Base-by-base conservation (phyloP, 2,888 invertebrate species). In the Polyommatus icarus region DNA sequence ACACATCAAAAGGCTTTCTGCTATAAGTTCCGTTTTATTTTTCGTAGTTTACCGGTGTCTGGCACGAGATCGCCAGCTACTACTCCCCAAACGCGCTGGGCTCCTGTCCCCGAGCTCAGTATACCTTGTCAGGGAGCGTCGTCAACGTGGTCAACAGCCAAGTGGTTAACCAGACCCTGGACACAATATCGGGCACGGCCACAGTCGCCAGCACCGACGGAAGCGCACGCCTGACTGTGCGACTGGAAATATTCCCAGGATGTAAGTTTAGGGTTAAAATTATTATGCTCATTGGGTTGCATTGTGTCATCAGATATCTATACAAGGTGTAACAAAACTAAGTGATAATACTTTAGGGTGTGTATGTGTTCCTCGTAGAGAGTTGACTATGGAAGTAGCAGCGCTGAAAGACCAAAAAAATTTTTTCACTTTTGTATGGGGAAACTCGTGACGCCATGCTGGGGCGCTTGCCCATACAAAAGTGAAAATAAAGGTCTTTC, bases 61-160 rank as follows among this genome's bases (percentile, higher is more conserved):
- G 93, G 93, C 88, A 91, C 76, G 84, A 90, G 81, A 86, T 90
- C 59, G 82, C 86, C 12, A 90, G 87, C 77, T 94, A 94, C 80
- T 84, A 86, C 71, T 87, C 89, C 0, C 84, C 85, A 0, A 89
- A 85, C 71, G 84, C 86, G 0, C 6, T 78, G 0, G 92, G 92
- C 0, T 79, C 82, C 0, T 94, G 94, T 78, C 80, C 81, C 5
- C 87, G 89, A 20, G 90, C 92, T 0, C 83, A 89, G 76, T 93
- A 91, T 80, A 83, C 83, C 0, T 76, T 85, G 1, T 81, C 78
- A 1, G 85, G 83, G 10, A 84, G 80, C 10, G 83, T 81, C 0
- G 86, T 92, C 0, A 80, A 86, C 15, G 87, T 92, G 0, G 72
- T 86, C 0, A 94, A 93, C 82, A 94, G 91, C 77, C 86, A 91